phyloP scores from a whole-genome alignment of 2,113 vertebrate species.

The Aptenodytes patagonicus region DNA sequence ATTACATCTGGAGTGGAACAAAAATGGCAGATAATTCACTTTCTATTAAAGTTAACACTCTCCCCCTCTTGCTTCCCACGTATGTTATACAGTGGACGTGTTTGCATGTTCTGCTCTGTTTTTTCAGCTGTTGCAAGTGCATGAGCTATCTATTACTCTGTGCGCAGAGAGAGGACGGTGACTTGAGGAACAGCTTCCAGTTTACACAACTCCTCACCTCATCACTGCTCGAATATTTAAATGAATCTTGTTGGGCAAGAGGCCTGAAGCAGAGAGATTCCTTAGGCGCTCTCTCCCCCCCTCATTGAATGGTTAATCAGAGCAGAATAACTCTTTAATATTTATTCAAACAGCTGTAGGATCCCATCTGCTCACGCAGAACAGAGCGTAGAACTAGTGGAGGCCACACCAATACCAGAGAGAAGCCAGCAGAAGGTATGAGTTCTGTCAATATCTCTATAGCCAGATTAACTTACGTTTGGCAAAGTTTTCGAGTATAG shows the following conservation, averaged over 20 bases:
- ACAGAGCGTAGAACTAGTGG: neutral
- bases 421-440: constrained; percentile 43
- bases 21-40: constrained; percentile 39
- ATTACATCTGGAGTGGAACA: constrained; percentile 45
- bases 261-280: constrained; percentile 25
- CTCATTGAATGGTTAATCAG: constrained; percentile 61
- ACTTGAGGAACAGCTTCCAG: constrained; percentile 27
- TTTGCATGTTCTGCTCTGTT: constrained; percentile 64
- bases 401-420: constrained; percentile 8
- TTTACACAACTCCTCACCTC: constrained; percentile 50
- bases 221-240: constrained; percentile 5
- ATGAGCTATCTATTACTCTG: constrained; percentile 63
- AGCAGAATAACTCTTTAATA: constrained; percentile 65
- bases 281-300: neutral
- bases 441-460: constrained; percentile 35
- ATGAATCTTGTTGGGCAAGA: constrained; percentile 51
- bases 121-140: constrained; percentile 75
- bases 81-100: constrained; percentile 2
- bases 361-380: constrained; percentile 15
- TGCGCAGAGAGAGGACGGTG: constrained; percentile 45
- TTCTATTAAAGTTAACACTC: constrained; percentile 46
- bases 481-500: neutral
- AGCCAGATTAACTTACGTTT: constrained; percentile 17
- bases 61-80: constrained; percentile 45
- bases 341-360: constrained; percentile 60